phyloP scores from a whole-genome alignment of 1,140 invertebrate species.

The Grapholita molesta region DNA sequence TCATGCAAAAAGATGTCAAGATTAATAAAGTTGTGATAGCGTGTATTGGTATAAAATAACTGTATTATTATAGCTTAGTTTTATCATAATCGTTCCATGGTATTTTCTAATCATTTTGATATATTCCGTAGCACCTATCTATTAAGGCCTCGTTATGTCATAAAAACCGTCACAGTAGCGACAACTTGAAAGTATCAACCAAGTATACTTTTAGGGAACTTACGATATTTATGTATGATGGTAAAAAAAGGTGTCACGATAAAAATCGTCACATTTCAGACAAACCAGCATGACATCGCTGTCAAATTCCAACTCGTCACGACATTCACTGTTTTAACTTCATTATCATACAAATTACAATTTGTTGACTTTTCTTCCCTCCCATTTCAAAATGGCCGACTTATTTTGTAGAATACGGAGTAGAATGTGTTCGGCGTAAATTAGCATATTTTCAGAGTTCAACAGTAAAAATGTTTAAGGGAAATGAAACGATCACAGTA shows the following conservation, averaged over 20 bases:
- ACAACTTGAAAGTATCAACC: no score
- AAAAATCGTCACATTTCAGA: not conserved
- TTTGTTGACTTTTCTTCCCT: slow-evolving; percentile 33
- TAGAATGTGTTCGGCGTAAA: slow-evolving; percentile 5
- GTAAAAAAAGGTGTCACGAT: not conserved
- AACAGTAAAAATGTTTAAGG: not conserved
- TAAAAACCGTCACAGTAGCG: no score
- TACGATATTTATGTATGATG: not conserved
- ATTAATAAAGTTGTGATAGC: no score
- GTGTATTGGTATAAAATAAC: no score
- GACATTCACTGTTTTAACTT: slow-evolving; percentile 23
- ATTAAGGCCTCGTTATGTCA: no score
- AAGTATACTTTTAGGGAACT: no score
- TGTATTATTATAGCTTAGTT: no score
- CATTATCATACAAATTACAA: slow-evolving; percentile 46
- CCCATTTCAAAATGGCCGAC: slow-evolving; percentile 25
- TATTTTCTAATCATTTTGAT: no score
- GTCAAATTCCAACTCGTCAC: slow-evolving; percentile 25
- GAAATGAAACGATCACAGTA: not conserved
- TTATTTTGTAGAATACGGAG: slow-evolving; percentile 19
- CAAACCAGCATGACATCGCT: not conserved
- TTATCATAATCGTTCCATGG: no score
- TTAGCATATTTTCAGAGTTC: slow-evolving; percentile 4
- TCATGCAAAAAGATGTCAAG: no score
- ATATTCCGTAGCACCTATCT: no score